These are phyloP conservation scores for Meloidogyne exigua DNA, from an alignment of 1,140 invertebrate species.

Conservation along the genomic window DNA sequence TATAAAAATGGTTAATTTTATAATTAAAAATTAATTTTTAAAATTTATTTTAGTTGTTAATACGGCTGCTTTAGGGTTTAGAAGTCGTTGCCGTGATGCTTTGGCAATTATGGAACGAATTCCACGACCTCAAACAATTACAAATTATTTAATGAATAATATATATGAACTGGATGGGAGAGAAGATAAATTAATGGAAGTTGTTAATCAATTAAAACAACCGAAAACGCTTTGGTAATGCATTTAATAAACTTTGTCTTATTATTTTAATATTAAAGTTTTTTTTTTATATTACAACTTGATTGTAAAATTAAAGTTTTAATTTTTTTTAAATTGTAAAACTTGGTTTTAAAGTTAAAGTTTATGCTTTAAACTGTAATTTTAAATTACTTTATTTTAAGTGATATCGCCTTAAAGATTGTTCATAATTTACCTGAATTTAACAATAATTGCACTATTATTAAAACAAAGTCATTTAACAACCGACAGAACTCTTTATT, in stretches of 20 bases:
- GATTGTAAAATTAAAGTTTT: too few relatives aligned
- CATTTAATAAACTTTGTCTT: neutral
- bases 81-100: constrained; percentile 23
- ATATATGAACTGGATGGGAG: neutral
- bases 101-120: constrained; percentile 29
- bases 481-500: neutral
- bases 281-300: too few relatives aligned
- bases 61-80: constrained; percentile 23
- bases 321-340: too few relatives aligned
- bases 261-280: too few relatives aligned
- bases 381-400: neutral
- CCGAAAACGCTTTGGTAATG: neutral
- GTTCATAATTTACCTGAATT: neutral
- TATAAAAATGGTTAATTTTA: constrained; percentile 22
- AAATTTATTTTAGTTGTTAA: constrained; percentile 23
- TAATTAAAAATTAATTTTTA: neutral
- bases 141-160: neutral
- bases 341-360: too few relatives aligned
- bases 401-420: neutral
- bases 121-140: constrained; percentile 26
- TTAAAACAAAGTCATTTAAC: neutral
- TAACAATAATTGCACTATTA: neutral
- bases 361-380: too few relatives aligned
- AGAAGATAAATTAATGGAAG: neutral
- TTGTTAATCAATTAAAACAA: neutral